Evolutionary conservation across 2,888 invertebrate genomes (phyloP).

Genomic region (Phalangium opilio): DNA sequence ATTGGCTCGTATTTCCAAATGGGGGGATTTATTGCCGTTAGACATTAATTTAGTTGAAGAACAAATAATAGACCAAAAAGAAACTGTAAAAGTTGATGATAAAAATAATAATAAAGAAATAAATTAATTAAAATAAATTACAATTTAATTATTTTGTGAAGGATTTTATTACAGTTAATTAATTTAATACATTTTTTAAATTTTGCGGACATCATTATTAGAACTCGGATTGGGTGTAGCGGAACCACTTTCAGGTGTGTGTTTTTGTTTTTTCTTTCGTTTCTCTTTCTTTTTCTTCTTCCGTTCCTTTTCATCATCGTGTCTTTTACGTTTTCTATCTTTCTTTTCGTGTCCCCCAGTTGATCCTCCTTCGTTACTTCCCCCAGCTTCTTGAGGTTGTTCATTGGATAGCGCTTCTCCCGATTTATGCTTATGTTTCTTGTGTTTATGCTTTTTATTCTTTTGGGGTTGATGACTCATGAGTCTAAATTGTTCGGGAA

Average conservation of each 20-base stretch:
- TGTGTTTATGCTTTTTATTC: constrained; percentile 77
- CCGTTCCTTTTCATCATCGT: constrained; percentile 82
- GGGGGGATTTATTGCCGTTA: constrained; percentile 67
- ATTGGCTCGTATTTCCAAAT: constrained; percentile 53
- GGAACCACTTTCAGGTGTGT: background rate
- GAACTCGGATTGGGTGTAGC: background rate
- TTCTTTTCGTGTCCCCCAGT: constrained; percentile 55
- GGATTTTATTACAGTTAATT: no score
- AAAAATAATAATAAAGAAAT: no score
- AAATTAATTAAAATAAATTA: no score
- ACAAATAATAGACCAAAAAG: no score
- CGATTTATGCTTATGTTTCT: constrained; percentile 52
- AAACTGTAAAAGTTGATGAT: no score
- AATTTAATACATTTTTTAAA: no score
- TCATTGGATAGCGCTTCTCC: constrained; percentile 25
- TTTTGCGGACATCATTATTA: no score
- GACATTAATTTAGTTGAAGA: constrained; percentile 22
- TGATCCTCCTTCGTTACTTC: constrained; percentile 14
- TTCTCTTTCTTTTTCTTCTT: constrained; percentile 91
- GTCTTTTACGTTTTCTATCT: constrained; percentile 83
- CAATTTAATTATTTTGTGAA: no score
- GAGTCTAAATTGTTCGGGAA: constrained; percentile 88
- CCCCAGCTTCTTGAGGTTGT: constrained; percentile 12
- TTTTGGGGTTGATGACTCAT: constrained; percentile 80
- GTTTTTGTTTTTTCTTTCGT: constrained; percentile 58